phyloP scores from a whole-genome alignment of 1,140 invertebrate species.

The Rhynchophorus ferrugineus region DNA sequence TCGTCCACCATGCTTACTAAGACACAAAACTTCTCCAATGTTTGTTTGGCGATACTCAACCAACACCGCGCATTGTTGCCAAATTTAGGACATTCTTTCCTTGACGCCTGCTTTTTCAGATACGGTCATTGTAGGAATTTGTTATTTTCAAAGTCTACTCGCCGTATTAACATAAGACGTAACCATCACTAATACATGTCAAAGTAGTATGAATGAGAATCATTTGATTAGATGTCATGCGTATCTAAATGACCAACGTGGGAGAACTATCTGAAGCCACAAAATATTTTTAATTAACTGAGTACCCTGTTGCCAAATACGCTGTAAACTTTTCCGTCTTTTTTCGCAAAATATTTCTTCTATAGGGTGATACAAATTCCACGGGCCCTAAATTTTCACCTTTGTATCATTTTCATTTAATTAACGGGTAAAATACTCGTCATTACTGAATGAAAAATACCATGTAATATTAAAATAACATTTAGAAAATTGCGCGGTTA shows the following conservation, averaged over 20 bases:
- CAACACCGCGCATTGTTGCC: slow-evolving; percentile 13
- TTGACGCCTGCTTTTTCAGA: background rate
- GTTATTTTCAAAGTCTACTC: too few species aligned
- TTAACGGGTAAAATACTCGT: too few species aligned
- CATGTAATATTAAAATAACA: too few species aligned
- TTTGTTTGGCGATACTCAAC: slow-evolving; percentile 21
- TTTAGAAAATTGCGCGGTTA: too few species aligned
- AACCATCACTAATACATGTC: background rate
- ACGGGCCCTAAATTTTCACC: too few species aligned
- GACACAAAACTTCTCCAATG: slow-evolving; percentile 18
- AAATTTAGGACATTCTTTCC: slow-evolving; percentile 9
- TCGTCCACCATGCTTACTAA: slow-evolving; percentile 14
- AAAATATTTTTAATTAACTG: slow-evolving; percentile 3
- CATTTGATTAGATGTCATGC: slow-evolving; percentile 11
- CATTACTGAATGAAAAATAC: too few species aligned
- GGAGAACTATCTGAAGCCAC: background rate
- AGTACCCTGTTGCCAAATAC: slow-evolving; percentile 2
- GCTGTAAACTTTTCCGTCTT: background rate
- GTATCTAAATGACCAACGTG: slow-evolving; percentile 6
- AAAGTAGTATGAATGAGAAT: slow-evolving; percentile 10
- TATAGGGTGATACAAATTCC: background rate
- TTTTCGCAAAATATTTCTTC: too few species aligned
- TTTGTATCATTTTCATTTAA: too few species aligned
- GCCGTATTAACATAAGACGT: background rate
- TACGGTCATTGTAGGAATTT: too few species aligned